These are phyloP conservation scores for Phoenoteleia sp. DNA, from an alignment of 2,888 invertebrate genomes.

Conservation along the genomic window DNA sequence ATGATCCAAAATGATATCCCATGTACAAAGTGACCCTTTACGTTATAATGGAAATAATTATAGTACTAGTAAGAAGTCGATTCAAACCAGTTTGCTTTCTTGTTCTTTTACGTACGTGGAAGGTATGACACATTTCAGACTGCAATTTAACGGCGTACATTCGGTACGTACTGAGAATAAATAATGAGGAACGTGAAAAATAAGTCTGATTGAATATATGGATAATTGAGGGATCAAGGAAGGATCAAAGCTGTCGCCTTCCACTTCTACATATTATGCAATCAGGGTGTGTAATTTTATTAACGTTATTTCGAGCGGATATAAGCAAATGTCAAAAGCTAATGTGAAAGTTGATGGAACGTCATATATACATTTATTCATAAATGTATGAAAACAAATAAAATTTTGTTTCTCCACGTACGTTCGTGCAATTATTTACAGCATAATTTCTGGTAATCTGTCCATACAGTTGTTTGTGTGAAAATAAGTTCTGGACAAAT, in stretches of 20 bases:
- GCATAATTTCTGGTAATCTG: no score
- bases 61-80: conserved; percentile 61
- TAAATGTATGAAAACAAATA: no score
- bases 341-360: background rate
- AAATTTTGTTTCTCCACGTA: no score
- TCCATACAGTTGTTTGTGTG: no score
- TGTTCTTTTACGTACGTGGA: conserved; percentile 24
- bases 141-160: conserved; percentile 43
- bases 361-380: background rate
- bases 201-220: conserved; percentile 46
- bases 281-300: conserved; percentile 16
- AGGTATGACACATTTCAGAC: conserved; percentile 51
- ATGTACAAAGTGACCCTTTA: conserved; percentile 64
- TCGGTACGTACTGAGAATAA: conserved; percentile 53
- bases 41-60: conserved; percentile 62
- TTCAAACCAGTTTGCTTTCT: conserved; percentile 62
- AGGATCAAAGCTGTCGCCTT: conserved; percentile 30
- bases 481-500: no score
- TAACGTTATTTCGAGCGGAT: conserved; percentile 32
- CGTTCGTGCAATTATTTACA: no score
- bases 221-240: conserved; percentile 51
- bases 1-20: conserved; percentile 63
- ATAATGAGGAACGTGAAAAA: conserved; percentile 44
- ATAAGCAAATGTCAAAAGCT: background rate
- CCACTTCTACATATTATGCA: conserved; percentile 6